These are phyloP conservation scores for Athalia circularis DNA, from an alignment of 2,888 invertebrate species.

Conservation along the genomic window DNA sequence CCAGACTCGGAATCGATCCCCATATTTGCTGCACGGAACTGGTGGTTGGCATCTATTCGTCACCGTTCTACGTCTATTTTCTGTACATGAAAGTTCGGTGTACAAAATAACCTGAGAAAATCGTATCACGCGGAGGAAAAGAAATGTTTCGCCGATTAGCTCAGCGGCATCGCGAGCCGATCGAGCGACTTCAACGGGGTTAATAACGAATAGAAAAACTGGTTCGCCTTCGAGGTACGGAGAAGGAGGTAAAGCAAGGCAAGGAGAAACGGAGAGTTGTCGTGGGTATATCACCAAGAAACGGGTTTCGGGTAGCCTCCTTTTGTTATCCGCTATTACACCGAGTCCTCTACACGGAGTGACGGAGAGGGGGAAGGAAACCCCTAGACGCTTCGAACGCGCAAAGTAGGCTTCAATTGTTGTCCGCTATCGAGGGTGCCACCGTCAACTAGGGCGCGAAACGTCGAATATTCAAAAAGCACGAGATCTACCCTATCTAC, in stretches of 20 bases:
- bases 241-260: not conserved
- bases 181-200: conserved; percentile 53
- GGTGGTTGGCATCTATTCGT: conserved; percentile 42
- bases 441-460: not conserved
- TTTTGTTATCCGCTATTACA: conserved; percentile 1
- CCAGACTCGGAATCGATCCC: conserved; percentile 74
- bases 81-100: no score
- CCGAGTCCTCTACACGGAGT: not conserved
- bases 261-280: not conserved
- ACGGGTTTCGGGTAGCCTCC: conserved; percentile 8
- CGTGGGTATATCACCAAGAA: not conserved
- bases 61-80: conserved; percentile 21
- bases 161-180: not conserved
- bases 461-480: not conserved
- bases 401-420: conserved; percentile 29
- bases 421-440: conserved; percentile 13
- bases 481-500: not conserved
- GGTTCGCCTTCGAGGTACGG: not conserved
- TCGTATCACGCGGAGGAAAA: not conserved
- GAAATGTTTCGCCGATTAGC: not conserved
- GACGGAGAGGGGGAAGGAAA: conserved; percentile 22
- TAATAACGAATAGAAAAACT: conserved; percentile 6
- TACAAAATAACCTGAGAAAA: not conserved
- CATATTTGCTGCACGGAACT: conserved; percentile 63
- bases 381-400: conserved; percentile 24